Evolutionary conservation across 2,113 vertebrate species (phyloP), one percentile per base, ranked within the genome.

Genomic region (Symphodus melops): DNA sequence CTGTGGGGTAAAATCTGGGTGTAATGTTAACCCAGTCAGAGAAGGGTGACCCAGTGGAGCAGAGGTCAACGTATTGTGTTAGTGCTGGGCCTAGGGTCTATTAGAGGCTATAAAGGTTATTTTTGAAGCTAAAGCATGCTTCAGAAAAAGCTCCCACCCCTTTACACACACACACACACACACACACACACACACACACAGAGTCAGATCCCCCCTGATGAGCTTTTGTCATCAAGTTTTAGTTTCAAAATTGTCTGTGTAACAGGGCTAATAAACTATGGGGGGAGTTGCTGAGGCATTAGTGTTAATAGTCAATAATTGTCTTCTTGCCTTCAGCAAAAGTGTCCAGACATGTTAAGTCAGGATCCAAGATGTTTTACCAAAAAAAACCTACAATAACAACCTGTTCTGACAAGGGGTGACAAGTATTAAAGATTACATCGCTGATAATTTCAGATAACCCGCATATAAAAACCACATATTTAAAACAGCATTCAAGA

Each of bases 51-150:
- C 93, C 86, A 46, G 92, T 88, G 92, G 95, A 94, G 94, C 95
- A 96, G 88, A 95, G 96, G 95, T 95, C 96, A 91, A 64, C 67
- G 91, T 92, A 96, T 97, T 97, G 95, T 93, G 88, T 84, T 95
- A 79, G 79, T 81, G 77, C 90, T 90, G 23, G 52, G 91, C 87
- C 84, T 86, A 88, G 91, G 93, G 87, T 91, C 70, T 85, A 94
- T 95, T 93, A 94, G 92, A 93, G 93, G 94, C 94, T 82, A 90
- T 94, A 95, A 95, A 93, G 88, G 89, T 93, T 95, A 94, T 95
- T 96, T 95, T 93, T 89, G 78, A 92, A 91, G 80, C 60, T 87
- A 83, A 89, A 85, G 92, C 72, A 88, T 75, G 68, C 91, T 93
- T 94, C 90, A 92, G 79, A 89, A 82, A 77, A 71, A 86, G 17